These are phyloP conservation scores for Pyrrhosoma nymphula DNA, from an alignment of 2,888 invertebrate species.

Conservation along the genomic window DNA sequence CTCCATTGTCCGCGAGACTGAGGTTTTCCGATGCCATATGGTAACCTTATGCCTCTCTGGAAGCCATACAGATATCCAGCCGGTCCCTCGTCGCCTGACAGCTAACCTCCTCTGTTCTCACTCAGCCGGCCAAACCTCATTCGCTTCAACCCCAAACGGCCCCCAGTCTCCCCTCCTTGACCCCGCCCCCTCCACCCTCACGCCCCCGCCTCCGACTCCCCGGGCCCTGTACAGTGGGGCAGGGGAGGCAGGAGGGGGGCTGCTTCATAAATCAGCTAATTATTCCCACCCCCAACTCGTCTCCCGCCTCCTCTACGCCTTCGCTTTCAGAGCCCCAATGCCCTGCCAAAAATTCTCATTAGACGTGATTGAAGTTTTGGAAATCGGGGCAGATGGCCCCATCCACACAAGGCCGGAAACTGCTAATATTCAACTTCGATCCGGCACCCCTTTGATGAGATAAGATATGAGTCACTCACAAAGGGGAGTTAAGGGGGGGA, in stretches of 20 bases:
- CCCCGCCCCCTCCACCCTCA: neutral
- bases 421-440: constrained; percentile 21
- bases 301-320: neutral
- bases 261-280: constrained; percentile 36
- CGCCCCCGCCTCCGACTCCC: neutral
- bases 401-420: constrained; percentile 21
- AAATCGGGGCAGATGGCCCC: neutral
- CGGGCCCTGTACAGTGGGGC: neutral
- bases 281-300: neutral
- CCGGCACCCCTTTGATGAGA: constrained; percentile 26
- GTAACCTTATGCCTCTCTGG: constrained; percentile 63
- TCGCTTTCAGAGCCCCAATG: neutral
- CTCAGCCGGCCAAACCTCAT: constrained; percentile 19
- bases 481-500: neutral
- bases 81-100: constrained; percentile 20
- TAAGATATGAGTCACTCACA: constrained; percentile 16
- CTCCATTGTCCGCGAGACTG: constrained; percentile 40
- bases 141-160: neutral
- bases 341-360: constrained; percentile 18
- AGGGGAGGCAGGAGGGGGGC: neutral
- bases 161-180: neutral
- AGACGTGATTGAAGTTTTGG: constrained; percentile 36
- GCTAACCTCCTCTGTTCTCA: neutral
- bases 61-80: constrained; percentile 46
- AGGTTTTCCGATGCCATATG: constrained; percentile 58